phyloP scores from a whole-genome alignment of 2,113 vertebrate species.

The Hylia prasina region DNA sequence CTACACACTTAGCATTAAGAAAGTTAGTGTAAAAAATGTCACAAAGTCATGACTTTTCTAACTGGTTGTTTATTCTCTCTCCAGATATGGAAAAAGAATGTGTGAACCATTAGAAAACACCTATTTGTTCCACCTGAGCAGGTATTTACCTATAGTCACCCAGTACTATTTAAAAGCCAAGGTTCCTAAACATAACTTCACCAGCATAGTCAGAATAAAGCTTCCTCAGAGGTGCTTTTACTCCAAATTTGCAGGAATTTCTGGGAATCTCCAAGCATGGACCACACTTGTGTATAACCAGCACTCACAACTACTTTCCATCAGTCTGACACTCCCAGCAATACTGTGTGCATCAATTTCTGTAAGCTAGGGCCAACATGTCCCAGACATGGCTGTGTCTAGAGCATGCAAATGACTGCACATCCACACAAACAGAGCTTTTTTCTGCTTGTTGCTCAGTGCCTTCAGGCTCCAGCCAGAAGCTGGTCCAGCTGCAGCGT shows the following conservation, averaged over 20 bases:
- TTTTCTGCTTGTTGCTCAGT: background rate
- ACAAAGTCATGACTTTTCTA: background rate
- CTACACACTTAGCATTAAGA: background rate
- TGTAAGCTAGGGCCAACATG: background rate
- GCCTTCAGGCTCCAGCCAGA: background rate
- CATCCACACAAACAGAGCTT: background rate
- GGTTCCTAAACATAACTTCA: background rate
- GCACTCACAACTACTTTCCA: background rate
- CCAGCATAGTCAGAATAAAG: background rate
- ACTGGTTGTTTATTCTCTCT: background rate
- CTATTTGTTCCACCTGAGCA: background rate
- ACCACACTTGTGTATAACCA: background rate
- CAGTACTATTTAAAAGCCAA: background rate
- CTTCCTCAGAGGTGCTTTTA: background rate
- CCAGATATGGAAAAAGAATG: slow-evolving; percentile 27
- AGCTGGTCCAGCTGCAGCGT: background rate
- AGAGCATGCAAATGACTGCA: background rate
- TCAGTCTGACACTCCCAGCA: background rate
- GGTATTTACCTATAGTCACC: background rate
- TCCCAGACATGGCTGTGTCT: background rate
- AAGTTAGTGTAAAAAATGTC: background rate
- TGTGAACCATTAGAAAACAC: background rate
- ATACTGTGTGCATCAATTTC: background rate
- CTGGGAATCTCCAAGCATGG: background rate
- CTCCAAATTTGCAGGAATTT: background rate